Evolutionary conservation across 2,113 vertebrate genomes (phyloP), one percentile per base, ranked within the genome.

Genomic region (Aplodontia rufa): DNA sequence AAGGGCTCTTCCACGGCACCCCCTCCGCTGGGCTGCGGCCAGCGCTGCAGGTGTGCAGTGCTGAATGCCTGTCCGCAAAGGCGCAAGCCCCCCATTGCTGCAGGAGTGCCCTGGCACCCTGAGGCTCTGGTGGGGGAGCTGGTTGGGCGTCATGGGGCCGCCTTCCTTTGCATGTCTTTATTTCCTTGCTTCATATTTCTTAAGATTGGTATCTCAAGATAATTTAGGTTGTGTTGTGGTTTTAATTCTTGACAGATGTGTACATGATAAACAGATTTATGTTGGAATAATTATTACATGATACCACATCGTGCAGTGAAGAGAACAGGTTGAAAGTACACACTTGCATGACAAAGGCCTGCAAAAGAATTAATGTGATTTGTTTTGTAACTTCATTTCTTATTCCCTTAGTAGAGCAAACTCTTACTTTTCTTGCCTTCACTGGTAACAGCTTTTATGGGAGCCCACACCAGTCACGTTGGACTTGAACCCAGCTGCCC

Each of bases 401-500:
- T 94, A 55, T 96, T 98, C 98, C 96, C 90, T 92, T 84, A 96
- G 97, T 97, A 96, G 97, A 95, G 91, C 89, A 94, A 97, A 96
- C 95, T 97, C 93, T 98, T 96, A 87, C 78, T 96, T 97, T 94
- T 97, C 95, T 98, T 94, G 86, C 97, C 96, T 96, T 94, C 96
- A 94, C 96, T 94, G 97, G 80, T 97, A 92, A 94, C 95, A 93
- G 97, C 97, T 96, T 94, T 91, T 95, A 76, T 95, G 95, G 97
- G 97, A 96, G 95, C 86, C 93, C 92, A 83, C 96, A 82, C 92
- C 96, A 92, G 97, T 95, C 96, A 94, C 97, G 91, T 69, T 95
- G 96, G 96, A 75, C 76, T 97, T 90, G 96, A 97, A 93, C 72
- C 91, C 91, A 76, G 84, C 95, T 97, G 92, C 96, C 95, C 94